phyloP scores from a whole-genome alignment of 37 sponge, comb jelly and placozoan genomes.

The Chondrilla cf. caribensis region DNA sequence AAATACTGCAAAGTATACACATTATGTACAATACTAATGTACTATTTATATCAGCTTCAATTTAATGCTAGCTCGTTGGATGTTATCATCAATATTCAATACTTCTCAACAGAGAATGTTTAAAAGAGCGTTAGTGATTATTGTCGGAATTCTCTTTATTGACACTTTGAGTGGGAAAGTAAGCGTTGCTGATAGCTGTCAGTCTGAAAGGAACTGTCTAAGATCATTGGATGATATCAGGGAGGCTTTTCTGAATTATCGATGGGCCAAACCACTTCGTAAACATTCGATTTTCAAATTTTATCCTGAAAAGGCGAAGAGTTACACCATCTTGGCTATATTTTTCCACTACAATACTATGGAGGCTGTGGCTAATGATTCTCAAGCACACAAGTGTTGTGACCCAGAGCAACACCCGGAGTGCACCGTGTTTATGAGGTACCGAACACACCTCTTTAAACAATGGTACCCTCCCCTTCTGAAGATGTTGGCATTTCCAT shows the following conservation, averaged over 20 bases:
- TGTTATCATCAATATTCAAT: no score
- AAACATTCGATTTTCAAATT: neutral
- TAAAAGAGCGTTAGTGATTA: no score
- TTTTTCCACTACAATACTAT: neutral
- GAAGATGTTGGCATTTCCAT: neutral
- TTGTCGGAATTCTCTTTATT: no score
- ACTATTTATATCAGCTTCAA: no score
- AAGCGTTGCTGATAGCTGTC: no score
- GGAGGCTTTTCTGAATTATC: neutral
- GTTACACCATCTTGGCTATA: neutral
- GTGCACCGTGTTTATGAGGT: neutral
- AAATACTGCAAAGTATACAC: no score
- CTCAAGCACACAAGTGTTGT: neutral
- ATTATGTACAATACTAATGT: no score
- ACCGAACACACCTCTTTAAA: neutral
- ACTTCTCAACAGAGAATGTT: no score
- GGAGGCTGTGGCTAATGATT: no score
- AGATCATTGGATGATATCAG: neutral
- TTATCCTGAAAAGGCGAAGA: neutral
- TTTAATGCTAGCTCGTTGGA: no score
- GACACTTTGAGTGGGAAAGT: no score
- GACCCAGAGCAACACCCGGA: neutral
- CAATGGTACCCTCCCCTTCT: neutral
- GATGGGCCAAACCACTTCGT: neutral
- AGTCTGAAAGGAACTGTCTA: neutral